Conservation (phyloP, 2,888 invertebrate genomes). For the Oscheius onirici region DNA sequence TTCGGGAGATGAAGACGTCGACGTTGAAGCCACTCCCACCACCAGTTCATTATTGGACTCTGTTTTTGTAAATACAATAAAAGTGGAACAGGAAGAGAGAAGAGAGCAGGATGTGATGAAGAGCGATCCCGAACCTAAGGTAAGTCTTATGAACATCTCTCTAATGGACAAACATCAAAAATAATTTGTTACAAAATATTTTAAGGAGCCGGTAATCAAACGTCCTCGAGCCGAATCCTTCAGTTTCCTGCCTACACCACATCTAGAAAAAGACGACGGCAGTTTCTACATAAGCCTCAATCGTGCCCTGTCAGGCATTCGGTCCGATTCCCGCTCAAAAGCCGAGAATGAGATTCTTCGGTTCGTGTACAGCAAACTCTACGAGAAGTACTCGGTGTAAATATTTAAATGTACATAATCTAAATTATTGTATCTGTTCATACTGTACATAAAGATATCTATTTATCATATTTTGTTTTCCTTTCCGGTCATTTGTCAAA, state of each 20-base stretch:
- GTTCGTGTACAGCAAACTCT: constrained; percentile 30
- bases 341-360: constrained; percentile 34
- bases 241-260: not conserved
- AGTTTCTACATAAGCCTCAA: constrained; percentile 28
- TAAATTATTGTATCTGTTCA: not conserved
- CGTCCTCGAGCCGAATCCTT: constrained; percentile 17
- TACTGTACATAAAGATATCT: not conserved
- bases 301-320: constrained; percentile 23
- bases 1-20: constrained; percentile 15
- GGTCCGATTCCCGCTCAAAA: constrained; percentile 1
- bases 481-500: not conserved
- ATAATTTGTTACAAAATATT: not conserved
- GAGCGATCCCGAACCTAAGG: constrained; percentile 26
- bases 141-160: too few relatives aligned
- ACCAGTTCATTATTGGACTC: constrained; percentile 11
- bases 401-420: not conserved
- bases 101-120: constrained; percentile 10
- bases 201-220: constrained; percentile 23
- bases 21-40: not conserved
- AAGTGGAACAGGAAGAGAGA: constrained; percentile 5
- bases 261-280: constrained; percentile 5
- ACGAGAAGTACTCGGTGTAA: constrained; percentile 23
- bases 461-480: not conserved
- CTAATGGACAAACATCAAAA: too few relatives aligned
- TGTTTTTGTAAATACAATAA: constrained; percentile 12